Conservation (phyloP, 2,797 vertebrate species). For the Rousettus madagascariensis region DNA sequence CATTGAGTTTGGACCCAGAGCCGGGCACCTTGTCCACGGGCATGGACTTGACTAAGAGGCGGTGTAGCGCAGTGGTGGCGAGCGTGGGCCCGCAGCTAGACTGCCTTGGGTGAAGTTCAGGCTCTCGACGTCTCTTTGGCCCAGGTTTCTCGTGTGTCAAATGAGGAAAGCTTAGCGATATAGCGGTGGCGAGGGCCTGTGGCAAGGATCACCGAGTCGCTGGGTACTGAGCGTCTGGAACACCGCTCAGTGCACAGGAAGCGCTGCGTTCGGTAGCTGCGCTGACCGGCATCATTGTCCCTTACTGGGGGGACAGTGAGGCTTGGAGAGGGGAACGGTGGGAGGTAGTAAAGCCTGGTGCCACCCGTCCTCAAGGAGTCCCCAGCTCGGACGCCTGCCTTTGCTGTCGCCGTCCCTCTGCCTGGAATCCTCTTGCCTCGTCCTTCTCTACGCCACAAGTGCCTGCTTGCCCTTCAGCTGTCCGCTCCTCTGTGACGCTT, state of each 20-base stretch:
- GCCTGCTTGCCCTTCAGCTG: neutral
- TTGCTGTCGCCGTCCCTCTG: neutral
- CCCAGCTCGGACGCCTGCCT: neutral
- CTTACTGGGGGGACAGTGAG: accelerated
- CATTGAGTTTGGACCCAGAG: neutral
- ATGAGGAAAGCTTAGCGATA: neutral
- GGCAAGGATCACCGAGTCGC: neutral
- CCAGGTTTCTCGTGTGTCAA: neutral
- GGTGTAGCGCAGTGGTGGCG: accelerated
- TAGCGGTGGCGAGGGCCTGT: accelerated
- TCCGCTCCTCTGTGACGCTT: neutral
- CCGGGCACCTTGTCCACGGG: neutral
- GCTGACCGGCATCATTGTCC: no score
- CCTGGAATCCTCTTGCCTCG: neutral
- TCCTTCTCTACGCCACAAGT: neutral
- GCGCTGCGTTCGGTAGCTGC: accelerated
- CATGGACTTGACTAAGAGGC: neutral
- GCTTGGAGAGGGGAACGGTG: neutral
- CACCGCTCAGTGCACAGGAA: neutral
- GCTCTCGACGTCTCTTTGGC: neutral
- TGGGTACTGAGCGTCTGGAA: accelerated
- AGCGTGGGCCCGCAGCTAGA: accelerated
- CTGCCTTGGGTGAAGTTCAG: neutral
- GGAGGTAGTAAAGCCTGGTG: neutral
- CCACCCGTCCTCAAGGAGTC: neutral